Percentiles rank a stretch among this genome's conserved stretches.
These are phyloP conservation scores for Lissonota sp. DNA, from an alignment of 2,888 invertebrate species.

Conservation along the genomic window DNA sequence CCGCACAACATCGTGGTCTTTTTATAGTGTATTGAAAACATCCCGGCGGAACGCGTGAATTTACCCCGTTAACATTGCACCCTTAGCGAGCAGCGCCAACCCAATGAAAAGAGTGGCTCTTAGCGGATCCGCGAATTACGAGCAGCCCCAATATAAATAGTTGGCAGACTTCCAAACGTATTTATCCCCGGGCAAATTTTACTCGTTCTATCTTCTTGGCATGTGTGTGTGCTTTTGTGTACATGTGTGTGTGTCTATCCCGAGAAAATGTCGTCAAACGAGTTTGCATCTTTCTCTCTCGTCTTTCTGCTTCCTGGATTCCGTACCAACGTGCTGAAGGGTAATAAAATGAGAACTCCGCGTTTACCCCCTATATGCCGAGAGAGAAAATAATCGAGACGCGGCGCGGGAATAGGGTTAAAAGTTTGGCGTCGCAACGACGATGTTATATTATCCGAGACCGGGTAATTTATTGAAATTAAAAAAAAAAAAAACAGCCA, in stretches of 20 bases:
- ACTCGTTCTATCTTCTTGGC: not conserved
- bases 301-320: not conserved
- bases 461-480: conserved; percentile 21
- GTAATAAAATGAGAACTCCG: conserved; percentile 50
- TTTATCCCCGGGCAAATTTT: conserved; percentile 27
- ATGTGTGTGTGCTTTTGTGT: not conserved
- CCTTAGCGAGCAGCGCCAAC: conserved; percentile 8
- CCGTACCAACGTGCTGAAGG: conserved; percentile 40
- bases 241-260: not conserved
- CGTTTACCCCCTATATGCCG: not conserved
- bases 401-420: not conserved
- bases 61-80: not conserved
- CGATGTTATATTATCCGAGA: conserved; percentile 8
- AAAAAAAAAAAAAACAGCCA: not conserved
- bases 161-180: conserved; percentile 55
- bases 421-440: conserved; percentile 29
- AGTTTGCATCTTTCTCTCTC: conserved; percentile 16
- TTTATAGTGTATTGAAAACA: conserved; percentile 4
- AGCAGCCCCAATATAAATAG: conserved; percentile 55
- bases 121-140: conserved; percentile 49
- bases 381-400: not conserved
- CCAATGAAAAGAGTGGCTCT: conserved; percentile 12
- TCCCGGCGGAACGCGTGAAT: conserved; percentile 18
- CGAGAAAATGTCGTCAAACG: conserved; percentile 42
- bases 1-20: no score